Conservation (phyloP, 35 echinoderm and acorn worm genomes). For the Strongylocentrotus purpuratus region DNA sequence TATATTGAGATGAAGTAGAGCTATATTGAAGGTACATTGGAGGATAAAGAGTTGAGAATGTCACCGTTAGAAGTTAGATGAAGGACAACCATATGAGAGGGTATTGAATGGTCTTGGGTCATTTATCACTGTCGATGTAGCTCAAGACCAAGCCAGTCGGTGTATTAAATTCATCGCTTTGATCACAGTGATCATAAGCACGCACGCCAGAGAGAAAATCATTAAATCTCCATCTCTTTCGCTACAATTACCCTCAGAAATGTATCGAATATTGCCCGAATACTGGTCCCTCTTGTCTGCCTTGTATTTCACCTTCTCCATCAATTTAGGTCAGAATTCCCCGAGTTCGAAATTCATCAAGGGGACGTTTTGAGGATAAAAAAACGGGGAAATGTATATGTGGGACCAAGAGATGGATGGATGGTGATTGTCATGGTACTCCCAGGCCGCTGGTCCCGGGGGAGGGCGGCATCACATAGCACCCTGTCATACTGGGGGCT, state of each 20-base stretch:
- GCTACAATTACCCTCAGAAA: not conserved
- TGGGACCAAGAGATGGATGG: not conserved
- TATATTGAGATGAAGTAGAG: too few relatives aligned
- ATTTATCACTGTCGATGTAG: not conserved
- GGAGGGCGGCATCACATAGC: slow-evolving; percentile 24
- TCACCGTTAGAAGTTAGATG: not conserved
- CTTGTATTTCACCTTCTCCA: not conserved
- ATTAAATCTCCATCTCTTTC: slow-evolving; percentile 12
- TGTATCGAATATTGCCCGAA: not conserved
- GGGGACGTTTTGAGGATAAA: not conserved
- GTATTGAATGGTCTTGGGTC: not conserved
- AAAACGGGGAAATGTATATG: not conserved
- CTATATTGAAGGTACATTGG: not conserved
- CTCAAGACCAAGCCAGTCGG: not conserved
- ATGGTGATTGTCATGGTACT: slow-evolving; percentile 2
- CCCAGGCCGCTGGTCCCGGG: not conserved
- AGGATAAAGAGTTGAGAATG: not conserved
- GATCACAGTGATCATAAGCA: slow-evolving; percentile 10
- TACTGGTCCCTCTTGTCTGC: not conserved
- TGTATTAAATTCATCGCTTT: not conserved
- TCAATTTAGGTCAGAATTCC: slow-evolving; percentile 3
- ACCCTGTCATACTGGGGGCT: slow-evolving; percentile 22
- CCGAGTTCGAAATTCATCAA: slow-evolving; percentile 2
- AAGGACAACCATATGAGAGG: not conserved
- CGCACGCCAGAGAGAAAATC: not conserved